phyloP scores from a whole-genome alignment of 2,888 invertebrate species.

The Hirtodrosophila alboralis region DNA sequence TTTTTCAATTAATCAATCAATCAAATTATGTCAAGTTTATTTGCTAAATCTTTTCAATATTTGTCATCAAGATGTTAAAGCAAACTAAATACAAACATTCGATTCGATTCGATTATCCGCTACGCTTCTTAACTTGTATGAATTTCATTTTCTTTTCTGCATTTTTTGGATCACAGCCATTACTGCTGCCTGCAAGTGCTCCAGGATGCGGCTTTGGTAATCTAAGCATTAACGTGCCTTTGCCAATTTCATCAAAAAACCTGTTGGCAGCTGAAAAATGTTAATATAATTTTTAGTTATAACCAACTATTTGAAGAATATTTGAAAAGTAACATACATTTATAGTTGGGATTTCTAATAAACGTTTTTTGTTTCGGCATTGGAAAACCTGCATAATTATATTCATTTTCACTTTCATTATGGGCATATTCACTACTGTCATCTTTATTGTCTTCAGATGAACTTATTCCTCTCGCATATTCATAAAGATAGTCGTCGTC shows the following conservation, averaged over 20 bases:
- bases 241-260: background rate
- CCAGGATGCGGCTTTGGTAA: slow-evolving; percentile 30
- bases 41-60: slow-evolving; percentile 2
- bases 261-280: slow-evolving; percentile 10
- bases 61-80: background rate
- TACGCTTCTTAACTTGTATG: background rate
- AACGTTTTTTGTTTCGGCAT: slow-evolving; percentile 19
- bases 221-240: slow-evolving; percentile 8
- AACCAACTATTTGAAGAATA: too few species aligned
- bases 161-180: slow-evolving; percentile 14
- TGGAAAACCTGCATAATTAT: too few species aligned
- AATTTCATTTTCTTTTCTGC: too few species aligned
- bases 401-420: too few species aligned
- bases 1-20: background rate
- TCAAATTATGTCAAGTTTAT: background rate
- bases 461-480: too few species aligned
- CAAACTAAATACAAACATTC: background rate
- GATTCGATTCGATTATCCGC: too few species aligned
- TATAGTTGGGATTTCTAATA: slow-evolving; percentile 44
- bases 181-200: slow-evolving; percentile 17
- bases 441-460: too few species aligned
- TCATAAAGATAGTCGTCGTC: too few species aligned
- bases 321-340: slow-evolving; percentile 5
- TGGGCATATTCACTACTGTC: too few species aligned
- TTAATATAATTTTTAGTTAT: background rate